These are phyloP conservation scores for Stomatorhinus walkeri DNA, from an alignment of 2,797 vertebrate species.

Conservation along the genomic window DNA sequence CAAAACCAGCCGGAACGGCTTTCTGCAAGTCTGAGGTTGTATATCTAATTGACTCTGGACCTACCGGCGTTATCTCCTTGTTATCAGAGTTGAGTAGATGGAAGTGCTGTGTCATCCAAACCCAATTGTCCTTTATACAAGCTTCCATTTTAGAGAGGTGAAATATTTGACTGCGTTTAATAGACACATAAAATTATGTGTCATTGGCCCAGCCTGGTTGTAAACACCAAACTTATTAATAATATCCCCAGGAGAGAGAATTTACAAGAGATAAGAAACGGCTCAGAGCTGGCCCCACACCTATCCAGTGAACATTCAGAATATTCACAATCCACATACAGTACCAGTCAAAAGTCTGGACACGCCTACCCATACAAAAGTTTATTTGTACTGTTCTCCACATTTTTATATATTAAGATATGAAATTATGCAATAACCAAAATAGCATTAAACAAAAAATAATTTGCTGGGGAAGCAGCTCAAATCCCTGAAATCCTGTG, in stretches of 20 bases:
- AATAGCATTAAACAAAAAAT: background rate
- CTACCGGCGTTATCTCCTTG: background rate
- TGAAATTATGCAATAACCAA: background rate
- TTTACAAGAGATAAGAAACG: background rate
- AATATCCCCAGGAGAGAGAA: background rate
- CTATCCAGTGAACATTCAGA: background rate
- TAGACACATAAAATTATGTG: background rate
- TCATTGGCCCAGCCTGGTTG: background rate
- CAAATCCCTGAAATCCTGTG: background rate
- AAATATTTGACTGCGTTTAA: background rate
- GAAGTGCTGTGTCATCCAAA: background rate
- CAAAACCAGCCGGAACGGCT: background rate
- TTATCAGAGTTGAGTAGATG: background rate
- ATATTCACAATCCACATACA: background rate
- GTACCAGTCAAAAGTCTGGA: background rate
- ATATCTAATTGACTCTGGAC: background rate
- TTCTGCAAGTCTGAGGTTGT: background rate
- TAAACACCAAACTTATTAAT: background rate
- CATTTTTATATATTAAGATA: background rate
- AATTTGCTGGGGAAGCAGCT: background rate
- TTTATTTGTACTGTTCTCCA: background rate
- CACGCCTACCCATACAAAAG: background rate
- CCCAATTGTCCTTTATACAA: background rate
- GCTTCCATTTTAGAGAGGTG: background rate
- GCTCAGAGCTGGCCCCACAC: background rate